These are phyloP conservation scores for Alviniconcha strummeri DNA, from an alignment of 2,888 invertebrate species.

Conservation along the genomic window DNA sequence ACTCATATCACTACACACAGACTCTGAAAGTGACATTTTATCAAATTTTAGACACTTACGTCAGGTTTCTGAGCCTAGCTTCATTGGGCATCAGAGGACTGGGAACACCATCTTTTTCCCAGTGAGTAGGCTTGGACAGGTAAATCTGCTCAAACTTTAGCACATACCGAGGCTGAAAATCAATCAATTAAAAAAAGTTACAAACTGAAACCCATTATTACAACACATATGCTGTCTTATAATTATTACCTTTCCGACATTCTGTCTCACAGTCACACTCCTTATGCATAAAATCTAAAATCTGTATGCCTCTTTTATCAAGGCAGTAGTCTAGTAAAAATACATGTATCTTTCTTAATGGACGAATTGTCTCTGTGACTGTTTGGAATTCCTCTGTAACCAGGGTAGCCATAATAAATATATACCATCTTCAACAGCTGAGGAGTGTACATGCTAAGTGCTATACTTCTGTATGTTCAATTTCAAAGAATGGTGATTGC, in stretches of 20 bases:
- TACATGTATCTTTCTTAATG: too few relatives aligned
- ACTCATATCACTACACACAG: too few relatives aligned
- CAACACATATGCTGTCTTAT: too few relatives aligned
- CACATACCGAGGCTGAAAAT: constrained; percentile 85
- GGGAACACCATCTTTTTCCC: constrained; percentile 99
- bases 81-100: constrained; percentile 99
- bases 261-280: not conserved
- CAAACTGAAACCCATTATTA: not conserved
- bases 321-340: too few relatives aligned
- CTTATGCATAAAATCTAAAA: not conserved
- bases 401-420: too few relatives aligned
- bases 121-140: constrained; percentile 98
- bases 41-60: constrained; percentile 73
- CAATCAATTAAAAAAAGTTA: constrained; percentile 22
- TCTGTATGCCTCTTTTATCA: not conserved
- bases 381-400: too few relatives aligned
- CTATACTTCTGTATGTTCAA: too few relatives aligned
- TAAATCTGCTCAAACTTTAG: constrained; percentile 99
- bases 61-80: constrained; percentile 95
- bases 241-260: not conserved
- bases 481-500: too few relatives aligned
- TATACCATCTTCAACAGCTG: too few relatives aligned
- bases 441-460: too few relatives aligned
- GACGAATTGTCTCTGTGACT: not conserved
- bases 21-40: too few relatives aligned